Evolutionary conservation across 2,888 invertebrate species (phyloP).

Genomic region (Erebia epiphron): DNA sequence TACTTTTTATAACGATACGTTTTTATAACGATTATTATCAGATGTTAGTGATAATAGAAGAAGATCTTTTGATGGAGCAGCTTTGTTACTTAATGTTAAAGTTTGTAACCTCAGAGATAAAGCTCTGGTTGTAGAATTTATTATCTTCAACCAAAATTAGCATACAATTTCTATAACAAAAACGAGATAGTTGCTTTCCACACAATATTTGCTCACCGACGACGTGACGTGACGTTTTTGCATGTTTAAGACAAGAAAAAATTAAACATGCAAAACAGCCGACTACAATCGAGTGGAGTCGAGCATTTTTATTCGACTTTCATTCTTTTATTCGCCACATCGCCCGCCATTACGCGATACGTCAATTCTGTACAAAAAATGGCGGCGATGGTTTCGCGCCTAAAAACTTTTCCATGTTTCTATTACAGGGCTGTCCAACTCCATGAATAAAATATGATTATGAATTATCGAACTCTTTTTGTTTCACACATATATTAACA

Average conservation of each 20-base stretch:
- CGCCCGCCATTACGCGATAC: slow-evolving; percentile 38
- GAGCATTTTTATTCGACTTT: slow-evolving; percentile 27
- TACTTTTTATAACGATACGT: too few relatives aligned
- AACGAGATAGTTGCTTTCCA: not conserved
- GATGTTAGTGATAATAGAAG: too few relatives aligned
- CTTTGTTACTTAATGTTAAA: too few relatives aligned
- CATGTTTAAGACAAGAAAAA: slow-evolving; percentile 24
- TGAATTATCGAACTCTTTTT: too few relatives aligned
- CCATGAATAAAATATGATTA: not conserved
- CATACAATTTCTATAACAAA: not conserved
- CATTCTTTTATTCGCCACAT: slow-evolving; percentile 29
- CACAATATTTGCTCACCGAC: slow-evolving; percentile 12
- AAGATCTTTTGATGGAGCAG: too few relatives aligned
- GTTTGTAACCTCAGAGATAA: too few relatives aligned
- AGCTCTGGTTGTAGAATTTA: too few relatives aligned
- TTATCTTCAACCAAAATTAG: too few relatives aligned
- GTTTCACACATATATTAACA: too few relatives aligned
- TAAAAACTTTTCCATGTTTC: slow-evolving; percentile 30
- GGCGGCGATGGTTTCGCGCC: slow-evolving; percentile 32
- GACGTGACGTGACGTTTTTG: too few relatives aligned
- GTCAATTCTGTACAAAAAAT: slow-evolving; percentile 34
- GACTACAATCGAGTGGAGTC: slow-evolving; percentile 27
- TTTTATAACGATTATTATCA: too few relatives aligned
- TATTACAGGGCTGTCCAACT: slow-evolving; percentile 33
- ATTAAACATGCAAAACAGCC: slow-evolving; percentile 23